Base-by-base conservation (phyloP, 2,888 invertebrate genomes). In the Thyatira batis region DNA sequence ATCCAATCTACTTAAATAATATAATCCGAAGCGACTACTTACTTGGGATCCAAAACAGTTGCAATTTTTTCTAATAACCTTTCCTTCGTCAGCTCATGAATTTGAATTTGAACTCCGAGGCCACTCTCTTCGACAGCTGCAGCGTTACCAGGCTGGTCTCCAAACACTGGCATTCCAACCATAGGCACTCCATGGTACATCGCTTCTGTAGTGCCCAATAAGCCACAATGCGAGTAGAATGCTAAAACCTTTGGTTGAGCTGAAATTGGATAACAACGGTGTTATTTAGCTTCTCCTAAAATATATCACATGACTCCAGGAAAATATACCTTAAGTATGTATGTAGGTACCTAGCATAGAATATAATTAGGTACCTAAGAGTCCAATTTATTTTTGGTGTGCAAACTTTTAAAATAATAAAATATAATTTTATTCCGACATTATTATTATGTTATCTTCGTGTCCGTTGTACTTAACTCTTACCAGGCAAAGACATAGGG, bases 211-310 rank as follows among this genome's bases (percentile, higher is more conserved):
- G 90, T 88, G 6, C 94, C 92, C 56, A 94, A 75, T 58, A 93
- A 80, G 0, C 94, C 94, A 45, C 93, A 93, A 67, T 94, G 94
- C 0, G 93, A 89, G 56, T 92, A 92, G 67, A 94, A 94, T 0
- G 91, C 93, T 53, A 92, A 66, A 0, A 76, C 72, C 5, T 81
- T 80, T 2, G 81, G 78, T 58, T 81, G 80, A 5, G 73, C 81
- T 81, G 65, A 20, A 73, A 69, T 25, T 11, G 39, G 11, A 8
- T n/a, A 46, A 82, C 6, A 17, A 6, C 43, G 10, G 6, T 0
- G 3, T 17, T 17, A 17, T 17, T 39, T 53, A 13, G 51, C 52
- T 64, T n/a, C n/a, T n/a, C n/a, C 66, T 55, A 50, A 50, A 46
- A 21, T 3, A 45, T 45, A 11, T 51, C 20, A 13, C 11, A 25